Percentiles rank a stretch among this genome's conserved stretches.
Evolutionary conservation across 2,113 vertebrate genomes (phyloP).

Genomic region (Macaca nemestrina): DNA sequence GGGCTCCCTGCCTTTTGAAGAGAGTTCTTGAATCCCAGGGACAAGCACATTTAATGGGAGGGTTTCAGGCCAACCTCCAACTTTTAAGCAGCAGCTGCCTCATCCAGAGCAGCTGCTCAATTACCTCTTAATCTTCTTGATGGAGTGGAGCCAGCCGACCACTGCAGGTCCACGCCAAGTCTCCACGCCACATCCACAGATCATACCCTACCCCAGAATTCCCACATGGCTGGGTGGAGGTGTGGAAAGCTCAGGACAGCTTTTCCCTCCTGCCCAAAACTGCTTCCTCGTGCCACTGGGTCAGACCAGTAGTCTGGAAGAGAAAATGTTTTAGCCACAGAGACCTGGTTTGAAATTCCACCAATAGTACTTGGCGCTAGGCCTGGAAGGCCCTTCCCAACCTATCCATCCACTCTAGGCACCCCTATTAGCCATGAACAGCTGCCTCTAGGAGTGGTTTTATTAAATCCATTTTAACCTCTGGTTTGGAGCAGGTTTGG

Average conservation of each 20-base stretch:
- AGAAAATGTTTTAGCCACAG: background rate
- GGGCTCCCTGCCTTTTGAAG: background rate
- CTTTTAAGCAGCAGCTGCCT: background rate
- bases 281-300: background rate
- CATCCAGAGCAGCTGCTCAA: slow-evolving; percentile 15
- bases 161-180: background rate
- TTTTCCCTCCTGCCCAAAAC: background rate
- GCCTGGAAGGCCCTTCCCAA: slow-evolving; percentile 52
- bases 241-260: background rate
- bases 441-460: slow-evolving; percentile 8
- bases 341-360: slow-evolving; percentile 53
- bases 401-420: background rate
- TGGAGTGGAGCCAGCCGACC: background rate
- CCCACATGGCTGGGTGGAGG: background rate
- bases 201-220: background rate
- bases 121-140: slow-evolving; percentile 27
- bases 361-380: slow-evolving; percentile 37
- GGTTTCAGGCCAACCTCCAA: slow-evolving; percentile 22
- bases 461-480: background rate
- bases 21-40: background rate
- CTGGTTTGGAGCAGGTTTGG: background rate
- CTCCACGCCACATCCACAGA: background rate
- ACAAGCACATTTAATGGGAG: background rate
- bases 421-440: background rate
- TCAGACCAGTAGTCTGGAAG: background rate